phyloP scores from a whole-genome alignment of 2,888 invertebrate genomes.

The Lottia gigantea region DNA sequence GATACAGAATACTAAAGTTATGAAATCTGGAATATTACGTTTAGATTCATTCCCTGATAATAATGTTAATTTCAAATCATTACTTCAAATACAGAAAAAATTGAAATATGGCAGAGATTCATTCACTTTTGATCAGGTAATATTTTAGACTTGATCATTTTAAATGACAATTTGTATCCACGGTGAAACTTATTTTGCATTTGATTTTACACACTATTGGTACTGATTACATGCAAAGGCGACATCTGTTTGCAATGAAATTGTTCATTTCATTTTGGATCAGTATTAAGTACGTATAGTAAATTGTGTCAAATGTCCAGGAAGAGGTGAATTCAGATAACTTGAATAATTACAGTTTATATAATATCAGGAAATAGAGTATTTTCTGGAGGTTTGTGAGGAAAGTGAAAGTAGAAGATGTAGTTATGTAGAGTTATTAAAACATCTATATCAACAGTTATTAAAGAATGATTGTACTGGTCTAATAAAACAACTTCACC shows the following conservation, averaged over 20 bases:
- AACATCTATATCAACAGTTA: constrained; percentile 35
- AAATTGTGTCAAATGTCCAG: too few relatives aligned
- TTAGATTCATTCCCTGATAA: constrained; percentile 58
- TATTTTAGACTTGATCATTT: background rate
- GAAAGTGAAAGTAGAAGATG: constrained; percentile 24
- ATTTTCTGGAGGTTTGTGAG: constrained; percentile 39
- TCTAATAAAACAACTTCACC: constrained; percentile 18
- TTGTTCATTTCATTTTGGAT: too few relatives aligned
- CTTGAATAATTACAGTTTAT: too few relatives aligned
- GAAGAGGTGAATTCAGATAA: too few relatives aligned
- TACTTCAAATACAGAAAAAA: constrained; percentile 33
- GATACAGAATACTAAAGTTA: constrained; percentile 41
- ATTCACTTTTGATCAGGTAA: background rate
- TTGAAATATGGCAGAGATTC: constrained; percentile 40
- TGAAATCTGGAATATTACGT: constrained; percentile 38
- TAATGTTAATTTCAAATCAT: constrained; percentile 14
- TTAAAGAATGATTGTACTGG: constrained; percentile 17
- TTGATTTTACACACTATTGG: too few relatives aligned
- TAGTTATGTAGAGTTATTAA: constrained; percentile 40
- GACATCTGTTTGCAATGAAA: too few relatives aligned
- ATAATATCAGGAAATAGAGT: constrained; percentile 42
- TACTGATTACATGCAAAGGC: too few relatives aligned
- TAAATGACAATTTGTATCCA: too few relatives aligned
- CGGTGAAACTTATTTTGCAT: too few relatives aligned
- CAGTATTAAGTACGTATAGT: too few relatives aligned